A percentile compares a stretch with the other conserved stretches of the same genome.
phyloP scores from a whole-genome alignment of 2,797 vertebrate species.

The Melanotaenia pygmaea region DNA sequence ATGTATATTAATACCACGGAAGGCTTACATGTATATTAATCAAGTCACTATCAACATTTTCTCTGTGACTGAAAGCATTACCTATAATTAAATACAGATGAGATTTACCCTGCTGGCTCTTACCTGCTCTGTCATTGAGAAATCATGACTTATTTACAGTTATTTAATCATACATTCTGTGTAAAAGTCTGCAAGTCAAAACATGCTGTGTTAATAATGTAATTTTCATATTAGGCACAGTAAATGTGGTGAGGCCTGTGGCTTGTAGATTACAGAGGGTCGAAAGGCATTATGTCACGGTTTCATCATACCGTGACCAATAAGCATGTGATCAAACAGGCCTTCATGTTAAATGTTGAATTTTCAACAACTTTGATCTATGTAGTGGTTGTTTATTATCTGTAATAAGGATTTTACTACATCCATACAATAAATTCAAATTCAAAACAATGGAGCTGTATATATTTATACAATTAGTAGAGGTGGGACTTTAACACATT shows the following conservation, averaged over 20 bases:
- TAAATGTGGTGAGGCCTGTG: neutral
- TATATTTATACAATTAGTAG: too few relatives aligned
- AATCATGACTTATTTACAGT: constrained; percentile 1
- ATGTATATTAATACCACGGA: constrained; percentile 34
- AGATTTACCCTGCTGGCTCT: constrained; percentile 20
- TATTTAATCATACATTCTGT: constrained; percentile 25
- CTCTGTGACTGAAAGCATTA: constrained; percentile 35
- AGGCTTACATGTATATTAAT: constrained; percentile 48
- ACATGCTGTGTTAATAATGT: constrained; percentile 20
- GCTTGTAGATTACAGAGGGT: too few relatives aligned
- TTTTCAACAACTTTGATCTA: too few relatives aligned
- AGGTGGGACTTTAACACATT: too few relatives aligned
- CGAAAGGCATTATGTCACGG: too few relatives aligned
- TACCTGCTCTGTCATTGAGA: constrained; percentile 34
- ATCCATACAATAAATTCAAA: constrained; percentile 1
- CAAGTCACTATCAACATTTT: constrained; percentile 48
- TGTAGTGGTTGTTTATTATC: neutral
- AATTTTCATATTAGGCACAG: constrained; percentile 25
- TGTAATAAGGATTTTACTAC: neutral
- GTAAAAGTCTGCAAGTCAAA: neutral
- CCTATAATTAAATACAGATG: constrained; percentile 15
- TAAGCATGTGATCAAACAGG: too few relatives aligned
- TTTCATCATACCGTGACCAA: too few relatives aligned
- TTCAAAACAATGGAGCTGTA: too few relatives aligned
- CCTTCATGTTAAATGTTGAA: too few relatives aligned